These are phyloP conservation scores for Drosophila lacicola DNA, from an alignment of 2,888 invertebrate genomes.

Conservation along the genomic window DNA sequence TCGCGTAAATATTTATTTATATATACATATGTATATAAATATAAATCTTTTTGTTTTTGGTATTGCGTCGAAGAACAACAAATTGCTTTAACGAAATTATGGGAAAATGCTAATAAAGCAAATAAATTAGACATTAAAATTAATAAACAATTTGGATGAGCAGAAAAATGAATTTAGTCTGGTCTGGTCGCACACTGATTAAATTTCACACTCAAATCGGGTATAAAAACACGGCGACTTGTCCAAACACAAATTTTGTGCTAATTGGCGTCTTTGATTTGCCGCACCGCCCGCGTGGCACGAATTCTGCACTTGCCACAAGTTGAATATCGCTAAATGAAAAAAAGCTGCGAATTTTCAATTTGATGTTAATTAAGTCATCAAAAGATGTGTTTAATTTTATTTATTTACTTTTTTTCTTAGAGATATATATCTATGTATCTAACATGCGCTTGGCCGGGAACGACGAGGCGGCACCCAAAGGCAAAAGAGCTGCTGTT, in stretches of 20 bases:
- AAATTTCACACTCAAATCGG: slow-evolving; percentile 69
- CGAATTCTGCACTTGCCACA: slow-evolving; percentile 49
- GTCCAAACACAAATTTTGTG: slow-evolving; percentile 59
- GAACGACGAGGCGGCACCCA: slow-evolving; percentile 16
- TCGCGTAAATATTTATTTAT: slow-evolving; percentile 28
- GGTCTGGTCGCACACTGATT: slow-evolving; percentile 73
- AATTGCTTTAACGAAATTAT: slow-evolving; percentile 73
- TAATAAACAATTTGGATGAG: slow-evolving; percentile 67
- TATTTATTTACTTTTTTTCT: background rate
- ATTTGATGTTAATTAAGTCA: slow-evolving; percentile 66
- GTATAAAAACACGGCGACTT: slow-evolving; percentile 31
- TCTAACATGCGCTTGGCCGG: slow-evolving; percentile 3
- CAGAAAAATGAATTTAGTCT: slow-evolving; percentile 37
- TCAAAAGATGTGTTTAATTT: slow-evolving; percentile 39
- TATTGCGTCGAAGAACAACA: slow-evolving; percentile 36
- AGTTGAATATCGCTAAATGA: slow-evolving; percentile 1
- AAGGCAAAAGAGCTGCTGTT: slow-evolving; percentile 15
- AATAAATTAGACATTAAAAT: slow-evolving; percentile 71
- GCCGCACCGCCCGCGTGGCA: slow-evolving; percentile 50
- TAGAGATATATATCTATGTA: background rate
- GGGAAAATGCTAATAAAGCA: slow-evolving; percentile 71
- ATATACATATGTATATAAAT: background rate
- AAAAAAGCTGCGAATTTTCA: slow-evolving; percentile 2
- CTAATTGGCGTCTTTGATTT: slow-evolving; percentile 67
- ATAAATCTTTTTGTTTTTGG: slow-evolving; percentile 17